phyloP scores from a whole-genome alignment of 2,113 vertebrate genomes.

The Condylura cristata region DNA sequence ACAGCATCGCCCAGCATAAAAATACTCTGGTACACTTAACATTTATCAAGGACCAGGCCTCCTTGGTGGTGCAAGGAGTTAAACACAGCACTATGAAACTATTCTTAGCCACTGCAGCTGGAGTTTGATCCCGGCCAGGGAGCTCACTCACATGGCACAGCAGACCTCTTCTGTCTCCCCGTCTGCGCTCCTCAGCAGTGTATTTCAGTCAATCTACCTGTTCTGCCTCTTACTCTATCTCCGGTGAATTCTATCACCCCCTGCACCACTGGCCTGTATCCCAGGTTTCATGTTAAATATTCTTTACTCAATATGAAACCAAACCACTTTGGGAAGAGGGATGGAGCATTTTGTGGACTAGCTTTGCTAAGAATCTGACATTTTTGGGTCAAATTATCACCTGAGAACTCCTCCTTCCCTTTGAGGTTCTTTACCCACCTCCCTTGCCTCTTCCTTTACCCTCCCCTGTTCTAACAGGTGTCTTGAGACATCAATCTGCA shows the following conservation, averaged over 20 bases:
- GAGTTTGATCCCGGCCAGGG: no score
- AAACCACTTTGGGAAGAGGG: background rate
- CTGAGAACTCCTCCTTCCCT: background rate
- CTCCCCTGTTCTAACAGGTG: background rate
- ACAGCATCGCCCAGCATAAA: background rate
- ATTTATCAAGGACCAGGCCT: background rate
- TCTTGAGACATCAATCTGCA: accelerated
- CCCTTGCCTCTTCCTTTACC: background rate
- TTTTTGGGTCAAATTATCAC: background rate
- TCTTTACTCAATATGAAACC: background rate
- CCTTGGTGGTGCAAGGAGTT: no score
- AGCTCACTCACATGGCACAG: no score
- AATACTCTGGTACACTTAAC: background rate
- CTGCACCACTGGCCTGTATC: no score
- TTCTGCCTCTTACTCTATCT: no score
- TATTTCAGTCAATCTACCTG: no score
- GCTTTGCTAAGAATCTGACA: background rate
- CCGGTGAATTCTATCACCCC: no score
- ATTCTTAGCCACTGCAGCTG: no score
- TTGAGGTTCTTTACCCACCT: background rate
- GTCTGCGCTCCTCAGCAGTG: no score
- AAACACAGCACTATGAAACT: no score
- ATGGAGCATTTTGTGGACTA: background rate
- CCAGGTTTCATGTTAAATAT: background rate
- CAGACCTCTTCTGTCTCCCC: no score